A percentile compares a stretch with the other conserved stretches of the same genome.
Evolutionary conservation across 2,797 vertebrate species (phyloP).

Genomic region (Paramormyrops hopkinsi): DNA sequence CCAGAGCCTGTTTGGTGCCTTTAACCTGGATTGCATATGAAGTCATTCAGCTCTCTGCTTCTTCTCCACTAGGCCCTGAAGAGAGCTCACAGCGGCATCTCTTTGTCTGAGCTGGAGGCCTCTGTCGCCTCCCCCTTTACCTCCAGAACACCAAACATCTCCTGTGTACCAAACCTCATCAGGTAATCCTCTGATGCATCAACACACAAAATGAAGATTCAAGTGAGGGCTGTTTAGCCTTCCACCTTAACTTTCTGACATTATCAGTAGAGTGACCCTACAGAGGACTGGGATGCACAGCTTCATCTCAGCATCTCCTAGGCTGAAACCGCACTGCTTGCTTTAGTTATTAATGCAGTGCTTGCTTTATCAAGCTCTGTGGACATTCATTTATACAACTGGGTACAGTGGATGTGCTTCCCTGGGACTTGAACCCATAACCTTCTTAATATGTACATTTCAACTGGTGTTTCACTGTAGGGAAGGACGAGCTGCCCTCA

Average conservation of each 20-base stretch:
- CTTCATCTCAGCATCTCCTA: not conserved
- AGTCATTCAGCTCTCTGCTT: not conserved
- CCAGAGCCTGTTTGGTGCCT: not conserved
- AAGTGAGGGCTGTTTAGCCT: not conserved
- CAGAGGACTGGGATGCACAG: not conserved
- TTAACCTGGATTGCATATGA: slow-evolving; percentile 14
- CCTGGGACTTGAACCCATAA: not conserved
- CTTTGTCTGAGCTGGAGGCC: slow-evolving; percentile 92
- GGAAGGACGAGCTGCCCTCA: slow-evolving; percentile 93
- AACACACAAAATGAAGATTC: not conserved
- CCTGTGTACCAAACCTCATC: slow-evolving; percentile 93
- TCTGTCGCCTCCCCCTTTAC: slow-evolving; percentile 97
- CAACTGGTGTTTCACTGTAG: slow-evolving; percentile 55
- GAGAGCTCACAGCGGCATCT: slow-evolving; percentile 90
- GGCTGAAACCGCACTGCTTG: not conserved
- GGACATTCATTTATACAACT: not conserved
- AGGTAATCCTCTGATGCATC: slow-evolving; percentile 60
- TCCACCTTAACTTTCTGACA: not conserved
- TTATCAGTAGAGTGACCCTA: not conserved
- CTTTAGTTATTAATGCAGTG: not conserved
- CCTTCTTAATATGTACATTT: not conserved
- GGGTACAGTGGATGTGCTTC: not conserved
- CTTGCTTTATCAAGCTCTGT: not conserved
- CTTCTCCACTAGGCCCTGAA: slow-evolving; percentile 75
- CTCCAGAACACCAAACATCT: slow-evolving; percentile 89